A percentile compares a stretch with the other conserved stretches of the same genome.
These are phyloP conservation scores for Atta cephalotes DNA, from an alignment of 1,140 invertebrate species.

Conservation along the genomic window DNA sequence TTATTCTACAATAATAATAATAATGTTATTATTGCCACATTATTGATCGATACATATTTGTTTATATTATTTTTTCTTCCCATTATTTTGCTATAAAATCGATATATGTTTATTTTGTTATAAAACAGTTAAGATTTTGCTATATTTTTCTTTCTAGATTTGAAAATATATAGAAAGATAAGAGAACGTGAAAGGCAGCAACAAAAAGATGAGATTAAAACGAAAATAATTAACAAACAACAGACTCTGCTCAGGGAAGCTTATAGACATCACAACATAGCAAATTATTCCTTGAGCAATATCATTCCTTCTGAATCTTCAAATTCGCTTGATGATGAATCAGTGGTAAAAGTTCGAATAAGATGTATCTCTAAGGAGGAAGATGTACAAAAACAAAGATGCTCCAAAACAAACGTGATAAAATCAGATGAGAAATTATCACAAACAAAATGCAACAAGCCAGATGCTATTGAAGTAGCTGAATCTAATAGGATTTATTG, in stretches of 20 bases:
- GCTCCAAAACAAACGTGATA: background rate
- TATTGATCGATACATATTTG: background rate
- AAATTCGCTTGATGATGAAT: constrained; percentile 61
- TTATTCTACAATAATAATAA: background rate
- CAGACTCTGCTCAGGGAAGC: constrained; percentile 70
- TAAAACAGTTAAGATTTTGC: constrained; percentile 16
- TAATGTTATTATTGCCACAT: background rate
- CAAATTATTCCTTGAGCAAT: constrained; percentile 18
- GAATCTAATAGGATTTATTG: background rate
- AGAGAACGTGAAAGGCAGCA: constrained; percentile 79
- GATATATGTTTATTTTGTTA: constrained; percentile 32
- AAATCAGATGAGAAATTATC: constrained; percentile 18
- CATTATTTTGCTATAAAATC: background rate
- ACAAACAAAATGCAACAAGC: background rate
- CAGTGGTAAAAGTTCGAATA: constrained; percentile 76
- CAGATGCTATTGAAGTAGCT: background rate
- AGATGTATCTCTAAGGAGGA: constrained; percentile 72
- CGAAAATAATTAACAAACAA: constrained; percentile 79
- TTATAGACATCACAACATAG: constrained; percentile 61
- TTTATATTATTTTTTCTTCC: background rate
- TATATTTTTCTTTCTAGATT: constrained; percentile 73
- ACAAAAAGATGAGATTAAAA: constrained; percentile 79
- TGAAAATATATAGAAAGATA: constrained; percentile 83
- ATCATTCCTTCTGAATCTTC: constrained; percentile 60
- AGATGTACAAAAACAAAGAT: constrained; percentile 43